Conservation (phyloP, 2,888 invertebrate species). For the Amphipoea oculea region DNA sequence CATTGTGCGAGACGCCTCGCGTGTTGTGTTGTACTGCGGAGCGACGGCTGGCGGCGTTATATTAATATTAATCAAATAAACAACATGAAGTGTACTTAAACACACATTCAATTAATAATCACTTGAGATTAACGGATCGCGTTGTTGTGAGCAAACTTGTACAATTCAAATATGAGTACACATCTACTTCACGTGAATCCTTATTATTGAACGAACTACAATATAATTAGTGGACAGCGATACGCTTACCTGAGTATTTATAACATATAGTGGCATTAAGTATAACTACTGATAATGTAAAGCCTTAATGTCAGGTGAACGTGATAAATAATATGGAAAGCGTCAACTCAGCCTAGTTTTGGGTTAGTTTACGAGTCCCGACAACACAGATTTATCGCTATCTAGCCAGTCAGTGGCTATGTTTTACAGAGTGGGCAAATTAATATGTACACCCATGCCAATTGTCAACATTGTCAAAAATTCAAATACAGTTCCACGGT, state of each 20-base stretch:
- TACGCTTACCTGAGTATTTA: not conserved
- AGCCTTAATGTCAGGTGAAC: not conserved
- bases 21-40: not conserved
- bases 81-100: slow-evolving; percentile 33
- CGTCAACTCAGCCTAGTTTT: not conserved
- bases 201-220: not conserved
- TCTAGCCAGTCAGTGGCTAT: not conserved
- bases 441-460: not conserved
- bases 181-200: not conserved
- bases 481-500: not conserved
- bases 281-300: not conserved
- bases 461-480: not conserved
- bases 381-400: not conserved
- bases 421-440: not conserved
- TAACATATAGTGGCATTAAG: not conserved
- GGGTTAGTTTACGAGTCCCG: not conserved
- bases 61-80: slow-evolving; percentile 57
- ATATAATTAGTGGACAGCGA: not conserved
- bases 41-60: slow-evolving; percentile 3
- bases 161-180: slow-evolving; percentile 2
- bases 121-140: slow-evolving; percentile 31
- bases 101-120: slow-evolving; percentile 47
- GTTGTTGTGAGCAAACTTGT: slow-evolving; percentile 6
- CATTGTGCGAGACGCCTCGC: not conserved
- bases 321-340: not conserved